These are phyloP conservation scores for Etheostoma cragini DNA, from an alignment of 2,113 vertebrate genomes.

Conservation along the genomic window DNA sequence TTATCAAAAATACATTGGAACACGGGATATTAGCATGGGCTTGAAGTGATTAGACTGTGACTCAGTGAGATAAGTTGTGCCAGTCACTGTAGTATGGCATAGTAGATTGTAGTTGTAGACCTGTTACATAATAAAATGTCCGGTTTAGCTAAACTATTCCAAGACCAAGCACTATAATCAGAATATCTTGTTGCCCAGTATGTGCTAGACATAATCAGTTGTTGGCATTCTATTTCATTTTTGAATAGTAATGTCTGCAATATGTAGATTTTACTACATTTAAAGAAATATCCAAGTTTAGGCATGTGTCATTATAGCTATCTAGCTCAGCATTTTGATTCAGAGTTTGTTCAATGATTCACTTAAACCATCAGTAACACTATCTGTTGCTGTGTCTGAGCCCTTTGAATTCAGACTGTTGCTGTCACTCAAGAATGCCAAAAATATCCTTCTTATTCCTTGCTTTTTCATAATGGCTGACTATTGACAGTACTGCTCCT, in stretches of 20 bases:
- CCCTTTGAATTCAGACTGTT: conserved; percentile 80
- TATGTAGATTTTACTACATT: background rate
- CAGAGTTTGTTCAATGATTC: conserved; percentile 76
- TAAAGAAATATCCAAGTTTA: background rate
- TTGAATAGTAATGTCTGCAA: background rate
- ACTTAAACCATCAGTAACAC: conserved; percentile 70
- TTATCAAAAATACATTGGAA: background rate
- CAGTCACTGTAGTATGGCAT: background rate
- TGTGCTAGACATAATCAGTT: background rate
- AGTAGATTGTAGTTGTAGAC: conserved; percentile 10
- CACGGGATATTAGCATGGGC: background rate
- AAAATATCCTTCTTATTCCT: conserved; percentile 65
- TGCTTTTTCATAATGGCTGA: conserved; percentile 27
- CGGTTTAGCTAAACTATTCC: conserved; percentile 16
- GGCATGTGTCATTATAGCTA: conserved; percentile 8
- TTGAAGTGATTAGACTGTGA: background rate
- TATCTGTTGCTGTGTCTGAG: conserved; percentile 72
- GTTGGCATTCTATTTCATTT: background rate
- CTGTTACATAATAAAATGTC: conserved; percentile 43
- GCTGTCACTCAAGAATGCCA: conserved; percentile 75
- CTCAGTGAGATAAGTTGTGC: conserved; percentile 11
- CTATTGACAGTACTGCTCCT: background rate
- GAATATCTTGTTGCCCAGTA: background rate
- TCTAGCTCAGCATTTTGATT: conserved; percentile 44
- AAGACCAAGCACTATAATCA: background rate